These are phyloP conservation scores for Eupsilia transversa DNA, from an alignment of 2,888 invertebrate genomes.

Conservation along the genomic window DNA sequence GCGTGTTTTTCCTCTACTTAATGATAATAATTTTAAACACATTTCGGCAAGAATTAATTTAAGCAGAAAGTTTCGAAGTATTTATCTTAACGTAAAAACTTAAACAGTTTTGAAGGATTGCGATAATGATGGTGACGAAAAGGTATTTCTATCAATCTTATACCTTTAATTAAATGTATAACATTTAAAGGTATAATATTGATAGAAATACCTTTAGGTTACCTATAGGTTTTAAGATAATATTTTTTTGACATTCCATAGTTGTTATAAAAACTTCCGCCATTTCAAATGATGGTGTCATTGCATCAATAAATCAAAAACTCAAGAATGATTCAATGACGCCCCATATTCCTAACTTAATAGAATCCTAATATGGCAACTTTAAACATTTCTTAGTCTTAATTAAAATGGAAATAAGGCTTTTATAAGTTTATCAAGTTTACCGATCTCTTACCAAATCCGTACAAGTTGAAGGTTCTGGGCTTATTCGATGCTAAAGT, in stretches of 20 bases:
- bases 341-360: constrained; percentile 2
- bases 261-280: constrained; percentile 43
- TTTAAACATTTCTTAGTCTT: constrained; percentile 16
- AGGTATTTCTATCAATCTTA: constrained; percentile 8
- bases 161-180: neutral
- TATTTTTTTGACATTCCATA: constrained; percentile 12
- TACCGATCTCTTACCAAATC: constrained; percentile 8
- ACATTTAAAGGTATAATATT: too few species aligned
- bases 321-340: constrained; percentile 12
- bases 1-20: neutral
- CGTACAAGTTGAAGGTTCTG: constrained; percentile 12
- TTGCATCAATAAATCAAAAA: constrained; percentile 33
- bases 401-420: constrained; percentile 27
- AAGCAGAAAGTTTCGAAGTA: neutral
- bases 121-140: constrained; percentile 1
- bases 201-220: too few species aligned
- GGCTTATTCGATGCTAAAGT: neutral
- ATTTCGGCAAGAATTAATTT: neutral
- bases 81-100: neutral
- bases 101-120: constrained; percentile 11
- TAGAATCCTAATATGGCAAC: neutral
- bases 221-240: constrained; percentile 13
- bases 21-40: neutral
- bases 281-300: constrained; percentile 19
- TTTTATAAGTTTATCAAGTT: constrained; percentile 20